Evolutionary conservation across 2,888 invertebrate genomes (phyloP).

Genomic region (Tenthredo amoena): DNA sequence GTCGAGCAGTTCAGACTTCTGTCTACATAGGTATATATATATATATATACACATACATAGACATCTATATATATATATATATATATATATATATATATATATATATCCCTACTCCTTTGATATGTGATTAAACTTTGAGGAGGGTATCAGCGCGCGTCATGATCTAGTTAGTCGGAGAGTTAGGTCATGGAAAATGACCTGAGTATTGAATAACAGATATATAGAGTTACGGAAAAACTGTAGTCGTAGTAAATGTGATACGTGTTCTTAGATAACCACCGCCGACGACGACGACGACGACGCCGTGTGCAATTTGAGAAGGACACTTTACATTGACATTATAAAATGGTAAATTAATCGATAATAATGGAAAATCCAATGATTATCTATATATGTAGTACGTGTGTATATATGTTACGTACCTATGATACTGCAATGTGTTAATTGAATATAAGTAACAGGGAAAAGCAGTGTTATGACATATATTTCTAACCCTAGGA

Average conservation of each 20-base stretch:
- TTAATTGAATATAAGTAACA: not conserved
- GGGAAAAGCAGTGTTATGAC: not conserved
- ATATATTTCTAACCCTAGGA: not conserved
- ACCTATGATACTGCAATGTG: slow-evolving; percentile 3
- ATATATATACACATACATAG: not conserved
- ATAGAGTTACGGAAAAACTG: slow-evolving; percentile 14
- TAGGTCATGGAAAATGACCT: not conserved
- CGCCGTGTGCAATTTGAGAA: too few relatives aligned
- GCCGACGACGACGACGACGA: not conserved
- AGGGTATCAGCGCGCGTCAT: not conserved
- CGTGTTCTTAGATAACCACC: not conserved
- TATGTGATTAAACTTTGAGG: not conserved
- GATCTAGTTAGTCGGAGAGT: not conserved
- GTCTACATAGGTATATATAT: not conserved
- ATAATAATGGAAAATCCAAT: not conserved
- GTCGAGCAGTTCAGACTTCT: too few relatives aligned
- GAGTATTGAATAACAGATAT: not conserved
- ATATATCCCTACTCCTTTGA: not conserved
- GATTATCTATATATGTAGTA: not conserved
- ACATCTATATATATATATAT: too few relatives aligned
- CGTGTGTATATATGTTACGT: not conserved
- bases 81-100: not conserved
- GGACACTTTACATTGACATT: not conserved
- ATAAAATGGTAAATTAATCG: not conserved
- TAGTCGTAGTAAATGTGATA: slow-evolving; percentile 15